These are phyloP conservation scores for Bhutanitis thaidina DNA, from an alignment of 2,888 invertebrate genomes.

Conservation along the genomic window DNA sequence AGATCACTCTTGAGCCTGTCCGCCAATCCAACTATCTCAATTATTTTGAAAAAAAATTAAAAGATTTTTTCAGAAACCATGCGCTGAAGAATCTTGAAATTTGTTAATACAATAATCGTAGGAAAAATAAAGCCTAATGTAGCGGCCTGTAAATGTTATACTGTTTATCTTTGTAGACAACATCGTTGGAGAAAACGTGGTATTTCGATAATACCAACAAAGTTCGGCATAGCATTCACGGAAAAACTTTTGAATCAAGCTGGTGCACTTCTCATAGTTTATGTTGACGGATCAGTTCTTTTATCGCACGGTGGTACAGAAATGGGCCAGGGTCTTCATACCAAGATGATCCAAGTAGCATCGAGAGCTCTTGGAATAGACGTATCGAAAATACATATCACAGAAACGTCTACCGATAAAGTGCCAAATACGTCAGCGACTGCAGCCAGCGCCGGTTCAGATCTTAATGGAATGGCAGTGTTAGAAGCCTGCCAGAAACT, in stretches of 20 bases:
- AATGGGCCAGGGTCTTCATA: slow-evolving; percentile 98
- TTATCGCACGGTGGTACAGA: slow-evolving; percentile 96
- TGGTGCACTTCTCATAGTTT: slow-evolving; percentile 93
- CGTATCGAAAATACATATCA: slow-evolving; percentile 86
- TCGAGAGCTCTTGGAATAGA: slow-evolving; percentile 86
- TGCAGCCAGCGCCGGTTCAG: slow-evolving; percentile 93
- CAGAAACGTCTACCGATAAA: slow-evolving; percentile 93
- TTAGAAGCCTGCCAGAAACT: slow-evolving; percentile 89
- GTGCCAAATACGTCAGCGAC: slow-evolving; percentile 95
- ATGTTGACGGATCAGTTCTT: slow-evolving; percentile 92
- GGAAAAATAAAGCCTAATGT: too few species aligned
- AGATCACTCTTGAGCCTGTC: too few species aligned
- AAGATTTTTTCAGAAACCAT: too few species aligned
- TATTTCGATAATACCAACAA: slow-evolving; percentile 88
- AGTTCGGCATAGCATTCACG: slow-evolving; percentile 91
- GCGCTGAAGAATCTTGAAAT: too few species aligned
- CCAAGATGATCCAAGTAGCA: slow-evolving; percentile 96
- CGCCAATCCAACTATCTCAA: too few species aligned
- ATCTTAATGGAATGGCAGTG: slow-evolving; percentile 95
- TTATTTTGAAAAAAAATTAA: too few species aligned
- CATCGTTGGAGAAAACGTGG: slow-evolving; percentile 94
- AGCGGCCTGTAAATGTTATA: too few species aligned
- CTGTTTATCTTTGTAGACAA: slow-evolving; percentile 62
- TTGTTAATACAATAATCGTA: too few species aligned
- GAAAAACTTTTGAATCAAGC: slow-evolving; percentile 89